Percentiles rank a stretch among this genome's conserved stretches.
Evolutionary conservation across 2,797 vertebrate species (phyloP).

Genomic region (Parauchenoglanis ngamensis): DNA sequence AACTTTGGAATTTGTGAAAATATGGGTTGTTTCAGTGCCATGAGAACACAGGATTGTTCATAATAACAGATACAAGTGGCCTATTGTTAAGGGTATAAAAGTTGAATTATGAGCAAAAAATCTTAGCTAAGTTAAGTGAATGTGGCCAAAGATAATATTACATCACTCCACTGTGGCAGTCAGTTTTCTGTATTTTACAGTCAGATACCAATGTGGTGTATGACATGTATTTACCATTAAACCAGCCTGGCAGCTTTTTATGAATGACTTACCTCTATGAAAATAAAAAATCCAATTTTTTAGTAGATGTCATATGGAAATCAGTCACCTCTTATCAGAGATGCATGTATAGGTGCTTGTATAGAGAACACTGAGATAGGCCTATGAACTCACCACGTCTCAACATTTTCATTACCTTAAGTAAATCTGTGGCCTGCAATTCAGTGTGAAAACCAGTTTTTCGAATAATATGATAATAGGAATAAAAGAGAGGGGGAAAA

Average conservation of each 20-base stretch:
- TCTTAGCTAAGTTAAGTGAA: not conserved
- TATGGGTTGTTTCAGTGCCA: not conserved
- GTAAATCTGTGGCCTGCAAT: not conserved
- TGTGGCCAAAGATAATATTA: not conserved
- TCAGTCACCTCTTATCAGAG: constrained; percentile 13
- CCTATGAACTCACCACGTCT: not conserved
- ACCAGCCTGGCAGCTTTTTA: not conserved
- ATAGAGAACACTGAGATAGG: not conserved
- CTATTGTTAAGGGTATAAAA: not conserved
- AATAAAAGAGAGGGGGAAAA: not conserved
- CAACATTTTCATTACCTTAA: not conserved
- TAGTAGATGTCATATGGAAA: not conserved
- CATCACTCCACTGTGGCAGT: not conserved
- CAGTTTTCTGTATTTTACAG: constrained; percentile 4
- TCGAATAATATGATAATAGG: not conserved
- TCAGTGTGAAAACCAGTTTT: not conserved
- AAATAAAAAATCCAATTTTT: not conserved
- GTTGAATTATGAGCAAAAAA: not conserved
- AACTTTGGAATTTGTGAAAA: not conserved
- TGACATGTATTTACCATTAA: not conserved
- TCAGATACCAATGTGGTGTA: not conserved
- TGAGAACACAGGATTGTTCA: not conserved
- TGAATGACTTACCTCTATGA: not conserved
- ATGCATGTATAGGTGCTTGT: not conserved
- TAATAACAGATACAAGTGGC: not conserved